Evolutionary conservation across 2,888 invertebrate genomes (phyloP).

Genomic region (Tiliacea citrago): DNA sequence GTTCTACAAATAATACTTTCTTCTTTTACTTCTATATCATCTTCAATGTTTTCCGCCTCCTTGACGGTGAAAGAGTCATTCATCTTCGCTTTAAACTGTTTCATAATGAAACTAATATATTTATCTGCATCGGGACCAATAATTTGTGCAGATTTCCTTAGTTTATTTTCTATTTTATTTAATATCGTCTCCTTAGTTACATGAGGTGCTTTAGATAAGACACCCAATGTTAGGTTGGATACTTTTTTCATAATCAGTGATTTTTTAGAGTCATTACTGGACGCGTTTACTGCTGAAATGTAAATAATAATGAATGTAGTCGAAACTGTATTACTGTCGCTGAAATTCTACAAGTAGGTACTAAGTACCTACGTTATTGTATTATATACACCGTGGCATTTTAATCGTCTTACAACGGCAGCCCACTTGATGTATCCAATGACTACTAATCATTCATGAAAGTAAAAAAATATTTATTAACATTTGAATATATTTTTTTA

Average conservation of each 20-base stretch:
- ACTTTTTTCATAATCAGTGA: conserved; percentile 68
- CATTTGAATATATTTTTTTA: too few species aligned
- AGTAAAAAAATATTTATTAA: too few species aligned
- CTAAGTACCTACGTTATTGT: too few species aligned
- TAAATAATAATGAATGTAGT: neutral
- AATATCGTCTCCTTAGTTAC: conserved; percentile 64
- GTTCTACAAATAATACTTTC: conserved; percentile 26
- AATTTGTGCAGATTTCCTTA: conserved; percentile 68
- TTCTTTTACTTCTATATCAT: neutral
- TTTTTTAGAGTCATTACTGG: conserved; percentile 49
- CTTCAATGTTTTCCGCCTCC: neutral
- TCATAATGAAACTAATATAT: conserved; percentile 78
- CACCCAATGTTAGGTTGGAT: conserved; percentile 67
- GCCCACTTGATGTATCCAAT: too few species aligned
- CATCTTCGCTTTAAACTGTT: conserved; percentile 73
- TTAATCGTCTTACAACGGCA: too few species aligned
- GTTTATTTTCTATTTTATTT: conserved; percentile 70
- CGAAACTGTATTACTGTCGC: neutral
- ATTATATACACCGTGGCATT: too few species aligned
- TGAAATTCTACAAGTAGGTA: too few species aligned
- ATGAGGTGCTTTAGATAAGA: conserved; percentile 61
- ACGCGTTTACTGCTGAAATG: conserved; percentile 29
- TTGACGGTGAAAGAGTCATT: conserved; percentile 36
- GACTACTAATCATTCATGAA: too few species aligned
- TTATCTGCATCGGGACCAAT: conserved; percentile 70